Conservation (phyloP, 2,113 vertebrate species). For the Callocephalon fimbriatum region DNA sequence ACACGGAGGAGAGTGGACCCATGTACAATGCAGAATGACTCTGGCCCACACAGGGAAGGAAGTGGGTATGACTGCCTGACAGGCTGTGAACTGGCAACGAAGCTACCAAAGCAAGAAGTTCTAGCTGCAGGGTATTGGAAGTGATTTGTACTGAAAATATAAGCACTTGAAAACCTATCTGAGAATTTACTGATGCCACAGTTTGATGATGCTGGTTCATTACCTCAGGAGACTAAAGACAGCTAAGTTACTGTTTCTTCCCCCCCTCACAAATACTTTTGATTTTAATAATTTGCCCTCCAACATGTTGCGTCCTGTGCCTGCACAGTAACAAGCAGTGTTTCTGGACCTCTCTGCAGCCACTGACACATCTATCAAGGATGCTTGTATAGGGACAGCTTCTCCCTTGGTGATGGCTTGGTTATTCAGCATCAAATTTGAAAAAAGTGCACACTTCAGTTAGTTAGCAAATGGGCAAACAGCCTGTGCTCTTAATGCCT, state of each 20-base stretch:
- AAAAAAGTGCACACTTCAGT: neutral
- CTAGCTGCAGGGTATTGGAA: neutral
- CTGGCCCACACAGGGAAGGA: fast-evolving
- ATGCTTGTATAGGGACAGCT: neutral
- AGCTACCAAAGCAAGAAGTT: neutral
- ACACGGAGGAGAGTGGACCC: fast-evolving
- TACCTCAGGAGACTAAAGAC: neutral
- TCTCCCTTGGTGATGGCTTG: neutral
- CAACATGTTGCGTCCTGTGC: fast-evolving
- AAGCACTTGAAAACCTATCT: neutral
- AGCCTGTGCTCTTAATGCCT: neutral
- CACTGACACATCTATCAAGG: neutral
- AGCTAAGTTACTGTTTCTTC: neutral
- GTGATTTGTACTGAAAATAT: neutral
- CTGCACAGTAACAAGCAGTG: neutral
- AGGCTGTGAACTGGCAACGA: neutral
- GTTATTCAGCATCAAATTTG: neutral
- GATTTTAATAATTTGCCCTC: neutral
- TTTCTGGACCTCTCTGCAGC: neutral
- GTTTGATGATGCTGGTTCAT: neutral
- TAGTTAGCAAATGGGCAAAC: neutral
- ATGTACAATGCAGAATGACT: neutral
- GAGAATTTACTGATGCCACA: neutral
- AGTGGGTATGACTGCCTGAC: neutral
- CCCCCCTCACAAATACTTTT: neutral